Evolutionary conservation across 2,888 invertebrate genomes (phyloP).

Genomic region (Cephus runcator): DNA sequence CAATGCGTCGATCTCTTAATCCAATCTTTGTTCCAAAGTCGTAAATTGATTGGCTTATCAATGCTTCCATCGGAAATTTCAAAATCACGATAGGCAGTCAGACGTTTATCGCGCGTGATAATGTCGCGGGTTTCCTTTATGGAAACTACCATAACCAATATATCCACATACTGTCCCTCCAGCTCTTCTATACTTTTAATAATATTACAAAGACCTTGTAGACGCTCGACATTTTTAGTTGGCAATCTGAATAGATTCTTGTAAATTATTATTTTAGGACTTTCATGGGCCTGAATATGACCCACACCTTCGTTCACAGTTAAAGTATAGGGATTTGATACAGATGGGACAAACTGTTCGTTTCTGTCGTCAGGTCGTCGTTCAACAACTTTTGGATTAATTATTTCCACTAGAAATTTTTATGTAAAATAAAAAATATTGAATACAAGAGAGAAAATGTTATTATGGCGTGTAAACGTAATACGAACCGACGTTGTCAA

Average conservation of each 20-base stretch:
- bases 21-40: conserved; percentile 79
- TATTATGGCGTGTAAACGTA: background rate
- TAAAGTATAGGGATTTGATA: conserved; percentile 74
- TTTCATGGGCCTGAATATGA: conserved; percentile 71
- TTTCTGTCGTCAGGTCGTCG: conserved; percentile 69
- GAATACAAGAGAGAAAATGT: background rate
- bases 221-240: conserved; percentile 71
- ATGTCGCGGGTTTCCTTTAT: conserved; percentile 72
- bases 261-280: conserved; percentile 67
- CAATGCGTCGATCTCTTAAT: conserved; percentile 76
- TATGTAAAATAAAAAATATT: conserved; percentile 2
- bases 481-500: conserved; percentile 76
- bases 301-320: conserved; percentile 75
- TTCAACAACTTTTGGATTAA: conserved; percentile 73
- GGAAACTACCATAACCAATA: conserved; percentile 76
- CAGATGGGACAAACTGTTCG: conserved; percentile 74
- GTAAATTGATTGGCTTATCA: conserved; percentile 70
- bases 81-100: conserved; percentile 73
- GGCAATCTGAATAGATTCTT: conserved; percentile 72
- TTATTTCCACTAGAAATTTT: conserved; percentile 72
- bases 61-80: conserved; percentile 73
- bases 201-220: conserved; percentile 70
- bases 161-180: conserved; percentile 70
- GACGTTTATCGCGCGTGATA: conserved; percentile 69
- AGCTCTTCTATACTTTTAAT: conserved; percentile 63